These are phyloP conservation scores for Aradus depressus DNA, from an alignment of 2,888 invertebrate genomes.

Conservation along the genomic window DNA sequence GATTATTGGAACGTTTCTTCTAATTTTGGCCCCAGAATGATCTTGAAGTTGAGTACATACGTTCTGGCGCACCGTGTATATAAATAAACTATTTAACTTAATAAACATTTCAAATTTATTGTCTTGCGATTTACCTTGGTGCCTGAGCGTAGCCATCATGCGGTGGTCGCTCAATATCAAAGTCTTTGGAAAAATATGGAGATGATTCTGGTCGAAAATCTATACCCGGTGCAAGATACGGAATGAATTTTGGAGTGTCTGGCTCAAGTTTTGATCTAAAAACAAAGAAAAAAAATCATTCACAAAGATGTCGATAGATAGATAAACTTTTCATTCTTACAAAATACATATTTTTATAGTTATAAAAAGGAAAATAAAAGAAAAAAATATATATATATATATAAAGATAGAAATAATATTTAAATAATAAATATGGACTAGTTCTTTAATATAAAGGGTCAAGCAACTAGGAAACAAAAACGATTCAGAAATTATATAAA, in stretches of 20 bases:
- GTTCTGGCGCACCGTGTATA: background rate
- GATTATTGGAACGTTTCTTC: too few species aligned
- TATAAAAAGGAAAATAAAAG: slow-evolving; percentile 1
- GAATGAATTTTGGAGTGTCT: slow-evolving; percentile 65
- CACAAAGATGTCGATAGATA: background rate
- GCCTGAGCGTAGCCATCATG: slow-evolving; percentile 75
- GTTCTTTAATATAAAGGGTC: too few species aligned
- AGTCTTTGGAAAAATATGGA: slow-evolving; percentile 83
- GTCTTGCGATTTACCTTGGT: slow-evolving; percentile 41
- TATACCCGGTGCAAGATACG: slow-evolving; percentile 66
- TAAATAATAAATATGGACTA: background rate
- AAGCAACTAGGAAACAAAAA: too few species aligned
- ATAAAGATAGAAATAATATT: background rate
- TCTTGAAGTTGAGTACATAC: background rate
- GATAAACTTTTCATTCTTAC: background rate
- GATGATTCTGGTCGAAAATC: slow-evolving; percentile 76
- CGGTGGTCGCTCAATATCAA: slow-evolving; percentile 76
- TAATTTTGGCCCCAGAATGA: background rate
- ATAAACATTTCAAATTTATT: background rate
- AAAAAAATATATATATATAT: background rate
- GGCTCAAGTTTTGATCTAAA: slow-evolving; percentile 61
- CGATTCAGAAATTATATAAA: too few species aligned
- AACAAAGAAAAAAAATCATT: slow-evolving; percentile 13
- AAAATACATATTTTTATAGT: slow-evolving; percentile 10
- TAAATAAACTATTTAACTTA: background rate